phyloP scores from a whole-genome alignment of 2,113 vertebrate genomes.

The Hippocampus mohnikei region DNA sequence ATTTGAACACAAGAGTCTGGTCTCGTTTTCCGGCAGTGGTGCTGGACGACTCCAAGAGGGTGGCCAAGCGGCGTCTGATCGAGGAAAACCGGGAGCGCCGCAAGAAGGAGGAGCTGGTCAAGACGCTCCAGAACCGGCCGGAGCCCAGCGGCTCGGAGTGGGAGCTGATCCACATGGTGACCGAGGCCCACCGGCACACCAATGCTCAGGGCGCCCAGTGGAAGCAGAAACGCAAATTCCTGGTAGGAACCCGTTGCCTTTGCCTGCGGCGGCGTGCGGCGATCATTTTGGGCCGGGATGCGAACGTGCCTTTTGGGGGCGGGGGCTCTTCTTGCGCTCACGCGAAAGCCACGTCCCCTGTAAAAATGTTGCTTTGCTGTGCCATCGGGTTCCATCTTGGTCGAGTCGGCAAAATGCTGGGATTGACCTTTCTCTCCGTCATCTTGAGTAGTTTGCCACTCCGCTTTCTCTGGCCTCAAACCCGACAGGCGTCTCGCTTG shows the following conservation, averaged over 20 bases:
- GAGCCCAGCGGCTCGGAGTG: slow-evolving; percentile 90
- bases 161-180: slow-evolving; percentile 93
- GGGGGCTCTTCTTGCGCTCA: too few relatives aligned
- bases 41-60: slow-evolving; percentile 92
- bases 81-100: slow-evolving; percentile 95
- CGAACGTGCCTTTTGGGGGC: too few relatives aligned
- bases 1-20: neutral
- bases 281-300: neutral
- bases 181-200: slow-evolving; percentile 93
- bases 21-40: slow-evolving; percentile 77
- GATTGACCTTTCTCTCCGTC: too few relatives aligned
- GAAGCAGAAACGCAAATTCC: slow-evolving; percentile 98
- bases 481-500: too few relatives aligned
- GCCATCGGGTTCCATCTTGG: too few relatives aligned
- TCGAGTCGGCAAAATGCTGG: too few relatives aligned
- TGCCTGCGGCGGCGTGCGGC: neutral
- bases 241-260: slow-evolving; percentile 70
- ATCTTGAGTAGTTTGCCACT: too few relatives aligned
- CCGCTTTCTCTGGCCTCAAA: too few relatives aligned
- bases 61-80: slow-evolving; percentile 94
- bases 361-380: too few relatives aligned
- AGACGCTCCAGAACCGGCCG: slow-evolving; percentile 87
- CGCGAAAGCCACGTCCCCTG: too few relatives aligned
- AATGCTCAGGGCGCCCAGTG: slow-evolving; percentile 97
- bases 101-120: slow-evolving; percentile 94